Percentiles rank a stretch among this genome's conserved stretches.
Conservation (phyloP, 2,888 invertebrate species). For the Argyra leucocephala region DNA sequence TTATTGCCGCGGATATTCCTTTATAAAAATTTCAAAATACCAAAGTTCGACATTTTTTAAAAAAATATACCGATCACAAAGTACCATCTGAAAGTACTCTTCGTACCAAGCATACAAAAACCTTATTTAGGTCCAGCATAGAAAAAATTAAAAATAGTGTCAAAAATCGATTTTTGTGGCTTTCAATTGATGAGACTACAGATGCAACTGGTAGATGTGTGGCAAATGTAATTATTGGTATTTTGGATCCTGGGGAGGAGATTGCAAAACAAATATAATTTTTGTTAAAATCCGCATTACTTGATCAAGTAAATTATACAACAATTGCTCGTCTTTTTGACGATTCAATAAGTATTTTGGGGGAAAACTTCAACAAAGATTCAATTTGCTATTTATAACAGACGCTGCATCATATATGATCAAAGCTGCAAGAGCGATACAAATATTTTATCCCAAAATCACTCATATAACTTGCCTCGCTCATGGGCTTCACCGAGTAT, state of each 20-base stretch:
- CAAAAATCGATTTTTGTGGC: not conserved
- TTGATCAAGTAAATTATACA: slow-evolving; percentile 8
- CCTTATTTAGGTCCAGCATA: not conserved
- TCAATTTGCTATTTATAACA: slow-evolving; percentile 12
- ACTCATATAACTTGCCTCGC: slow-evolving; percentile 15
- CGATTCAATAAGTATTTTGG: slow-evolving; percentile 9
- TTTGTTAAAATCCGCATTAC: slow-evolving; percentile 4
- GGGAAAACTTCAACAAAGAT: slow-evolving; percentile 14
- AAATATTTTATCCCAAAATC: slow-evolving; percentile 14
- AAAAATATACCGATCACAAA: slow-evolving; percentile 15
- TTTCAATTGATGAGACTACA: slow-evolving; percentile 8
- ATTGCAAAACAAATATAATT: not conserved
- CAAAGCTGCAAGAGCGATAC: slow-evolving; percentile 12
- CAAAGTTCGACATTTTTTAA: slow-evolving; percentile 12
- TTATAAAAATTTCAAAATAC: slow-evolving; percentile 15
- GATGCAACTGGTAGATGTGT: not conserved
- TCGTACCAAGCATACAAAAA: not conserved
- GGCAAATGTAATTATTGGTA: not conserved
- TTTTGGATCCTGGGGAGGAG: slow-evolving; percentile 7
- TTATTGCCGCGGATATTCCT: slow-evolving; percentile 17
- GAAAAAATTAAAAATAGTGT: not conserved
- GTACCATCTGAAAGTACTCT: slow-evolving; percentile 11
- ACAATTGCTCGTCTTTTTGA: slow-evolving; percentile 15
- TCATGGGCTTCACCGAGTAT: slow-evolving; percentile 14
- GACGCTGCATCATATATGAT: slow-evolving; percentile 16